Evolutionary conservation across 2,797 vertebrate species (phyloP).

Genomic region (Esox lucius): DNA sequence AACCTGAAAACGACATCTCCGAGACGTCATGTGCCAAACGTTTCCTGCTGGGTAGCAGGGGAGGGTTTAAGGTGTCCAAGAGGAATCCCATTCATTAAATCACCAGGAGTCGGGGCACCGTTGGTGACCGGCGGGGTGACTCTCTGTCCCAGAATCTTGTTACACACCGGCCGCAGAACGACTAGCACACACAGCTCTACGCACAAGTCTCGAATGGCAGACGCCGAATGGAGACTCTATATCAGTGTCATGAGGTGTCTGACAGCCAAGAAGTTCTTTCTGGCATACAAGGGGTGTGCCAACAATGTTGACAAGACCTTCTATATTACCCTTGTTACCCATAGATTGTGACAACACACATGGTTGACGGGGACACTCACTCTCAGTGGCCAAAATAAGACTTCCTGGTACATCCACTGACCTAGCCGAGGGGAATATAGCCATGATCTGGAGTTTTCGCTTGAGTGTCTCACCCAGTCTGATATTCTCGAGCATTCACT

Average conservation of each 20-base stretch:
- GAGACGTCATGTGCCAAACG: background rate
- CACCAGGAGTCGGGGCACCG: constrained; percentile 21
- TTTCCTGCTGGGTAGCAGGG: background rate
- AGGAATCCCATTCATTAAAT: constrained; percentile 65
- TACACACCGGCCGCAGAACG: constrained; percentile 50
- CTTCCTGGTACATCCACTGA: background rate
- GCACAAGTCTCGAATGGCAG: background rate
- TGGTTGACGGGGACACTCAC: constrained; percentile 29
- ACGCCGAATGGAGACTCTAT: background rate
- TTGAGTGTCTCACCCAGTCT: background rate
- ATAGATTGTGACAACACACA: constrained; percentile 20
- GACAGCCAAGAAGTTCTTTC: constrained; percentile 39
- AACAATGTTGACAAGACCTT: constrained; percentile 38
- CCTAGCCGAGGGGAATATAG: background rate
- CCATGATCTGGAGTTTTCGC: background rate
- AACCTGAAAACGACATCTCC: background rate
- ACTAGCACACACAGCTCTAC: constrained; percentile 56
- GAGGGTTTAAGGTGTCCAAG: constrained; percentile 27
- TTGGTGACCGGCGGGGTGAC: constrained; percentile 5
- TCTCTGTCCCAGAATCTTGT: constrained; percentile 43
- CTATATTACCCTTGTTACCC: constrained; percentile 38
- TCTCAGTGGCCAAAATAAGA: constrained; percentile 8
- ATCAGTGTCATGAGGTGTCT: constrained; percentile 53
- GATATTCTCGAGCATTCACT: background rate
- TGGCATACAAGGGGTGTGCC: constrained; percentile 47